A percentile compares a stretch with the other conserved stretches of the same genome.
phyloP scores from a whole-genome alignment of 1,140 invertebrate species.

The Zaprionus ghesquierei region DNA sequence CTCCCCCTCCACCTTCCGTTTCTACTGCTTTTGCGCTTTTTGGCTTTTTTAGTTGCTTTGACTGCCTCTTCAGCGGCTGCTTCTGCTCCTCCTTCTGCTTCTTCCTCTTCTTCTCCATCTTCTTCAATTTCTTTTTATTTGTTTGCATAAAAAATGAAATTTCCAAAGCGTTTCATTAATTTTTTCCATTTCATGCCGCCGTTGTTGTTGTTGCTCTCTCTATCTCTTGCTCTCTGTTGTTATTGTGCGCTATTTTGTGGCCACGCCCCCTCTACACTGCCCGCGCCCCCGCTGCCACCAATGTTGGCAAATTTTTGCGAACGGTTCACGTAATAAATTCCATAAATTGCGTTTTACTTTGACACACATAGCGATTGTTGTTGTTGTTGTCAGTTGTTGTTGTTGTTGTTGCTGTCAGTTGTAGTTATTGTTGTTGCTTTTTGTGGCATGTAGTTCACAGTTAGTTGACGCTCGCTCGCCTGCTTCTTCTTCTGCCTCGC shows the following conservation, averaged over 20 bases:
- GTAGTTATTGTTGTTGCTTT: conserved; percentile 1
- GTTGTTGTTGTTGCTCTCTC: conserved; percentile 10
- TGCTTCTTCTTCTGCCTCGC: conserved; percentile 13
- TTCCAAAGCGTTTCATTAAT: conserved; percentile 70
- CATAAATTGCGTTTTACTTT: conserved; percentile 80
- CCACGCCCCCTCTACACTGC: conserved; percentile 4
- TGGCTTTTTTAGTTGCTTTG: neutral
- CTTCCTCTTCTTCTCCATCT: conserved; percentile 10
- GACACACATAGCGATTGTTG: conserved; percentile 62
- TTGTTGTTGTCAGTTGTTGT: conserved; percentile 24
- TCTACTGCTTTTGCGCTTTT: neutral
- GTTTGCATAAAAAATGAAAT: conserved; percentile 63
- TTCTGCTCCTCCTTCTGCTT: too few relatives aligned
- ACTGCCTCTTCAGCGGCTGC: too few relatives aligned
- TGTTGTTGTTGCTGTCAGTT: conserved; percentile 38
- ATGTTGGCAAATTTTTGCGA: conserved; percentile 57
- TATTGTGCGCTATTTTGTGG: conserved; percentile 20
- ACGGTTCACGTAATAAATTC: conserved; percentile 76
- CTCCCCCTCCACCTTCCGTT: too few relatives aligned
- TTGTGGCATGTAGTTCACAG: conserved; percentile 54
- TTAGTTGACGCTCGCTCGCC: conserved; percentile 36
- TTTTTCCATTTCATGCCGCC: conserved; percentile 29
- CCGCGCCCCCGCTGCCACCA: neutral
- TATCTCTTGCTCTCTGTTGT: neutral
- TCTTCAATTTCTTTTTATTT: conserved; percentile 36